phyloP scores from a whole-genome alignment of 1,140 invertebrate genomes.

The Pogonognathellus flavescens region DNA sequence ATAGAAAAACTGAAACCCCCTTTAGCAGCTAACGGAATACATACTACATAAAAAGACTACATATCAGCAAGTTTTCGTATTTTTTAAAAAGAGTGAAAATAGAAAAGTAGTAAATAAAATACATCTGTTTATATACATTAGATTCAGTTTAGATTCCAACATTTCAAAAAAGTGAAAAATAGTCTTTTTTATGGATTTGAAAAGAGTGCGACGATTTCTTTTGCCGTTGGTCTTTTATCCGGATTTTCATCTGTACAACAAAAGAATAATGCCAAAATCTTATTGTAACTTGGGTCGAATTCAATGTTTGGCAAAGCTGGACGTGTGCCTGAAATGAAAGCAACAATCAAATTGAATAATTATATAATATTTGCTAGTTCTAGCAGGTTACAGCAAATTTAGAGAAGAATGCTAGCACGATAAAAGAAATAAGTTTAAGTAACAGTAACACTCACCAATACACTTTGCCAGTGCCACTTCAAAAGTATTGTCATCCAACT shows the following conservation, averaged over 20 bases:
- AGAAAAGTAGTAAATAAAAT: not conserved
- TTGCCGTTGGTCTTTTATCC: conserved; percentile 76
- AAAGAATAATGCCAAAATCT: conserved; percentile 79
- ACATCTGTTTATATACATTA: too few relatives aligned
- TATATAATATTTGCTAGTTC: too few relatives aligned
- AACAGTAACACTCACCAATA: conserved; percentile 12
- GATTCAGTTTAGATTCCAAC: too few relatives aligned
- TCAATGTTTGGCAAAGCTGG: conserved; percentile 79
- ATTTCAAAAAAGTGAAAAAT: too few relatives aligned
- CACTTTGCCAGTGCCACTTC: conserved; percentile 61
- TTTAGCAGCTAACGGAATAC: too few relatives aligned
- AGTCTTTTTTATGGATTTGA: not conserved
- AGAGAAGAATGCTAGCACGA: not conserved
- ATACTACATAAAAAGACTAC: too few relatives aligned
- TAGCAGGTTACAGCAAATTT: too few relatives aligned
- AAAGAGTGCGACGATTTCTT: conserved; percentile 66
- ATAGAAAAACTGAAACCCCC: too few relatives aligned
- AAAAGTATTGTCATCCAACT: conserved; percentile 62
- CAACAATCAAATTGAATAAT: too few relatives aligned
- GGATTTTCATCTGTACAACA: conserved; percentile 78
- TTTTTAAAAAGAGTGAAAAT: not conserved
- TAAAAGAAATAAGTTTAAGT: too few relatives aligned
- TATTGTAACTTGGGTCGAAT: conserved; percentile 75
- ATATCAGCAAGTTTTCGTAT: too few relatives aligned
- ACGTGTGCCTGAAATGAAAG: conserved; percentile 71